phyloP scores from a whole-genome alignment of 2,797 vertebrate genomes.

The Amphiprion clarkii region DNA sequence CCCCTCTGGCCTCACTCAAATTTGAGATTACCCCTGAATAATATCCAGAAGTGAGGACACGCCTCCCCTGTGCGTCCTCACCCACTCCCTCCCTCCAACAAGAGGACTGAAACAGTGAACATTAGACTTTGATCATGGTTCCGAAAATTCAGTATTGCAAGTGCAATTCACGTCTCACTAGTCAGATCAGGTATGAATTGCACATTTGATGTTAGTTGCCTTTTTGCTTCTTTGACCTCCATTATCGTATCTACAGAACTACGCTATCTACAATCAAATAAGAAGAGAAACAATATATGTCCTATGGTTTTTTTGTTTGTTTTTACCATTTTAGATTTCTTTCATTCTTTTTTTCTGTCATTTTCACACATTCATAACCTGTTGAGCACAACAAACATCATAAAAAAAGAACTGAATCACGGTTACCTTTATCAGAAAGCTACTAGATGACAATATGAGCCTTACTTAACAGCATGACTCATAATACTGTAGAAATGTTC shows the following conservation, averaged over 20 bases:
- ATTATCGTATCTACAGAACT: constrained; percentile 38
- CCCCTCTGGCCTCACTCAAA: neutral
- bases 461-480: constrained; percentile 30
- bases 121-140: constrained; percentile 13
- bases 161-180: too few species aligned
- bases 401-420: constrained; percentile 41
- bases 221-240: constrained; percentile 37
- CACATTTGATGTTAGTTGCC: constrained; percentile 13
- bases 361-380: constrained; percentile 69
- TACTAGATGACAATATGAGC: constrained; percentile 42
- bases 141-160: constrained; percentile 47
- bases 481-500: constrained; percentile 47
- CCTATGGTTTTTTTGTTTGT: constrained; percentile 11
- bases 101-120: constrained; percentile 20
- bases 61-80: neutral
- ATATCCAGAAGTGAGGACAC: constrained; percentile 14
- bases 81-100: neutral
- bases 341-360: constrained; percentile 50
- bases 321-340: constrained; percentile 26
- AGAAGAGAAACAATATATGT: constrained; percentile 37
- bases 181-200: too few species aligned
- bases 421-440: constrained; percentile 45
- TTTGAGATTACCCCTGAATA: constrained; percentile 6
- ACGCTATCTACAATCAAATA: constrained; percentile 63
- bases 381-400: constrained; percentile 54